A percentile compares a stretch with the other conserved stretches of the same genome.
Evolutionary conservation across 2,113 vertebrate species (phyloP).

Genomic region (Choloepus hoffmanni): DNA sequence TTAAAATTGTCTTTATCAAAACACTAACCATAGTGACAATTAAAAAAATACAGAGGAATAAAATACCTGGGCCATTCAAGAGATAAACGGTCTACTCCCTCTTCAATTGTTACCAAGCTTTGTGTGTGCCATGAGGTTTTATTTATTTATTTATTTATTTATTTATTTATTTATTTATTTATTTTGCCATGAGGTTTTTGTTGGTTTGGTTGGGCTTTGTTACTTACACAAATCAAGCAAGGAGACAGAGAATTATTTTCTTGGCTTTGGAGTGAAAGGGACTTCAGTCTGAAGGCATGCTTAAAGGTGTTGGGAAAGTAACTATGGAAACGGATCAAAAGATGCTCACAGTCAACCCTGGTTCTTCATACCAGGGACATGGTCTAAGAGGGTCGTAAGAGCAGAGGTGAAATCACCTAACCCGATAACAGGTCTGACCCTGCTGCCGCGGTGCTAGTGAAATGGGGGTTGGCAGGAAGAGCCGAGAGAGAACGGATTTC

Average conservation of each 20-base stretch:
- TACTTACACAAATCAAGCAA: background rate
- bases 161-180: no score
- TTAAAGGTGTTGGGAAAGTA: background rate
- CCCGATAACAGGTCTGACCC: background rate
- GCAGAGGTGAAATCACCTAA: background rate
- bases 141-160: background rate
- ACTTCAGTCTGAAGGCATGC: background rate
- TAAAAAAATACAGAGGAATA: background rate
- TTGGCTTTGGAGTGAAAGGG: background rate
- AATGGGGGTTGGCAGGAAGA: background rate
- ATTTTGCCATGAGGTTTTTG: background rate
- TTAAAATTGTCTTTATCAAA: background rate
- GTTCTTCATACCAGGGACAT: background rate
- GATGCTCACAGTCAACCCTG: accelerated
- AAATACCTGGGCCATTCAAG: background rate
- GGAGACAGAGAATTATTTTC: background rate
- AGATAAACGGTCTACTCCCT: background rate
- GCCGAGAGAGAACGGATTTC: no score
- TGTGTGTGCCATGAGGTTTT: background rate
- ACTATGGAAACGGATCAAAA: background rate
- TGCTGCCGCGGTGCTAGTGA: accelerated
- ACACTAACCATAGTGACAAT: background rate
- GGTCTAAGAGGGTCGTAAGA: background rate
- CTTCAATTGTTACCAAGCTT: background rate
- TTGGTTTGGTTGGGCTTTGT: background rate